Evolutionary conservation across 2,888 invertebrate species (phyloP), one percentile per base, ranked within the genome.

Genomic region (Galerucella nymphaeae): DNA sequence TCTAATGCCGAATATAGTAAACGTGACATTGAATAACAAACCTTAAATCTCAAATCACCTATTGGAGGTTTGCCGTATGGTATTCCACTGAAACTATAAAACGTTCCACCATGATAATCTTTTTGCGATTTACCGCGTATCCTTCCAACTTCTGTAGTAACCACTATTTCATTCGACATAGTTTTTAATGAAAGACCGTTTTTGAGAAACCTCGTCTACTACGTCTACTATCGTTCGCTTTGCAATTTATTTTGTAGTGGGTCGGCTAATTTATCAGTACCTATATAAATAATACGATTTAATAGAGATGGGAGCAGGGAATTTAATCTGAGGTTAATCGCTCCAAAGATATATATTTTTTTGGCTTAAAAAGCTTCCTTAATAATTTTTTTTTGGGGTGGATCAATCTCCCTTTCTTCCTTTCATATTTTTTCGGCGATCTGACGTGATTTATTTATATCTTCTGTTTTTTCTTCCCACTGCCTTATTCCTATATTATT

Each of bases 11-110:
- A 30, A 30, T 8, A 30, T 30, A 30, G 30, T 8, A 30, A 30
- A 8, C 30, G 30, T 30, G 8, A 30, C 30, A 30, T 30, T 8
- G 8, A 30, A 16, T 16, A 11, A 70, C 77, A 76, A 78, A 85
- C 85, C 81, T 82, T 81, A 79, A 84, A 84, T 78, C 85, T 78
- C 6, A 84, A 77, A 13, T 81, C 76, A 16, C 83, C 82, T 11
- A 83, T 41, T 0, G 85, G 84, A 10, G 85, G 80, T 75, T 84
- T 82, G 0, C 84, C 86, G 70, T 85, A 86, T 0, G 86, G 86
- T 65, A 86, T 83, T 38, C 85, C 84, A 74, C 82, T 81, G 75
- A 85, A 86, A 73, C 82, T 82, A 48, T 78, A 80, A 78, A 81
- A 84, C 10, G 68, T 75, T n/a, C 79, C 80, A 11, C 82, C 84